Conservation (phyloP, 2,797 vertebrate genomes). For the Perdix hodgsoniae region DNA sequence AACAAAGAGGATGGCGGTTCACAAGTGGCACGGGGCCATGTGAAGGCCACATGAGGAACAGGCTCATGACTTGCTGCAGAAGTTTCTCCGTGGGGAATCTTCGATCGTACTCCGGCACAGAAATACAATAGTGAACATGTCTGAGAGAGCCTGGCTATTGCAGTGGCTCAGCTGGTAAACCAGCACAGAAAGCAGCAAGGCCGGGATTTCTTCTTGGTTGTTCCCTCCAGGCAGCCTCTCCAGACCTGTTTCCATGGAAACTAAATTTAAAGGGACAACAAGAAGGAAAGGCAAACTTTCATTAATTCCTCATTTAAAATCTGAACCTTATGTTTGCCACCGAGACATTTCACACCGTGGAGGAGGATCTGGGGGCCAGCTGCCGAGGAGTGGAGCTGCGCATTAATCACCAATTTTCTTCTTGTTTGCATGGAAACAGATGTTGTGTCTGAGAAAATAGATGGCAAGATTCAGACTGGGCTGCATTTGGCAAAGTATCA, state of each 20-base stretch:
- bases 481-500: background rate
- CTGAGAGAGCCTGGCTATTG: background rate
- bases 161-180: constrained; percentile 25
- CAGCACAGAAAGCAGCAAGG: background rate
- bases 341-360: background rate
- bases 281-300: constrained; percentile 33
- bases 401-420: constrained; percentile 17
- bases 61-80: background rate
- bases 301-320: constrained; percentile 60
- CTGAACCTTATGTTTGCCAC: constrained; percentile 30
- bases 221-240: constrained; percentile 33
- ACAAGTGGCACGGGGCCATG: background rate
- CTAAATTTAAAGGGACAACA: constrained; percentile 48
- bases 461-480: background rate
- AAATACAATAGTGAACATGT: background rate
- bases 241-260: constrained; percentile 58
- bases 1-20: background rate
- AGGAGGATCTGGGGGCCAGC: background rate
- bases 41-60: accelerated
- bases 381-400: background rate
- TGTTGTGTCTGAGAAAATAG: background rate
- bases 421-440: background rate
- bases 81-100: background rate
- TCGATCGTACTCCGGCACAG: accelerated
- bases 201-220: background rate